A percentile compares a stretch with the other conserved stretches of the same genome.
These are phyloP conservation scores for Amblyornis subalaris DNA, from an alignment of 2,113 vertebrate species.

Conservation along the genomic window DNA sequence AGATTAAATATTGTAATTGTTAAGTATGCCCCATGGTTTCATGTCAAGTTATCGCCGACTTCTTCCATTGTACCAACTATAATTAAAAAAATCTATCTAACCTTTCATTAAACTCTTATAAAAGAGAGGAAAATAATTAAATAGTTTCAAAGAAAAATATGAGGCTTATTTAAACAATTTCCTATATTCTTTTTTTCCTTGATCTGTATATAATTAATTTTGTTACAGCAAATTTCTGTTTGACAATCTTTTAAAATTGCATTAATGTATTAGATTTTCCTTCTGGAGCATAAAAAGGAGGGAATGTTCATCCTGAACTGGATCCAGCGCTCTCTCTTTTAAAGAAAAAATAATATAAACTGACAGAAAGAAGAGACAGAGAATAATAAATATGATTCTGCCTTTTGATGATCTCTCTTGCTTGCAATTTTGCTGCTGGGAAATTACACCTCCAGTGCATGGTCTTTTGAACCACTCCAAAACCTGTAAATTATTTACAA, in stretches of 20 bases:
- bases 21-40: background rate
- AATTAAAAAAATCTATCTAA: slow-evolving; percentile 2
- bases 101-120: background rate
- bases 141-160: background rate
- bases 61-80: background rate
- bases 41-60: background rate
- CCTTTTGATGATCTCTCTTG: background rate
- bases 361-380: background rate
- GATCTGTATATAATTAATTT: background rate
- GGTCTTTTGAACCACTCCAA: background rate
- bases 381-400: slow-evolving; percentile 15
- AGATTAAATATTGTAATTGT: slow-evolving; percentile 12
- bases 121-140: background rate
- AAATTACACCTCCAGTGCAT: background rate
- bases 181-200: background rate
- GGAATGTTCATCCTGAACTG: background rate
- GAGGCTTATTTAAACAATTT: background rate
- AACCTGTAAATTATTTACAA: slow-evolving; percentile 38
- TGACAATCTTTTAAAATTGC: background rate
- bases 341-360: slow-evolving; percentile 5
- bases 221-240: background rate
- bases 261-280: background rate
- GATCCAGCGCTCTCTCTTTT: background rate
- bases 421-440: background rate
- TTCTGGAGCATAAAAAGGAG: background rate